These are phyloP conservation scores for Nomada flava DNA, from an alignment of 2,888 invertebrate genomes.

Conservation along the genomic window DNA sequence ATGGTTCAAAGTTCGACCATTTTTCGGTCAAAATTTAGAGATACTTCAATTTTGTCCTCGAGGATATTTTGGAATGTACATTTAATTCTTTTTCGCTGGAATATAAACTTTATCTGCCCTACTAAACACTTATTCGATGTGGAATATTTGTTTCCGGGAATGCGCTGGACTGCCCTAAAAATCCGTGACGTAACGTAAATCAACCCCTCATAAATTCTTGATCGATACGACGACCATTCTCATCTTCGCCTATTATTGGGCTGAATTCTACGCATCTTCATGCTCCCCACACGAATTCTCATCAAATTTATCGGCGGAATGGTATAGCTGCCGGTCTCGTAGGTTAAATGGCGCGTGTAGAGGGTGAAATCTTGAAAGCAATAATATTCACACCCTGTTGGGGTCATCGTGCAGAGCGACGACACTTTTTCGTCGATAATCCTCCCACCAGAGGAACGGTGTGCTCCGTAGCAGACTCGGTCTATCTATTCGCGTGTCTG, in stretches of 20 bases:
- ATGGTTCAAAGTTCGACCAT: too few relatives aligned
- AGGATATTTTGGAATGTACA: too few relatives aligned
- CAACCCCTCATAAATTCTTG: background rate
- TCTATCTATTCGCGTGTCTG: conserved; percentile 70
- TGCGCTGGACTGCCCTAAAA: background rate
- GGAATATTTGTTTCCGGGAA: background rate
- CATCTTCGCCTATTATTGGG: conserved; percentile 10
- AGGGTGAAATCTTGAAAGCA: conserved; percentile 58
- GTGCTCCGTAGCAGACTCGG: conserved; percentile 61
- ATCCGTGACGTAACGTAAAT: background rate
- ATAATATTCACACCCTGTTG: conserved; percentile 65
- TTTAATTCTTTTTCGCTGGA: background rate
- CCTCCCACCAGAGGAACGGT: conserved; percentile 59
- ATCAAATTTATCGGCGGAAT: conserved; percentile 19
- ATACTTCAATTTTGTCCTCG: too few relatives aligned
- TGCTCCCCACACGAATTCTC: background rate
- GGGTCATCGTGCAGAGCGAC: conserved; percentile 49
- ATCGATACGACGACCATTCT: background rate
- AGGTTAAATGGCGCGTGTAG: conserved; percentile 32
- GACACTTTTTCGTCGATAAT: conserved; percentile 73
- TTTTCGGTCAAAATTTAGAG: too few relatives aligned
- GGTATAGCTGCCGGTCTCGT: background rate
- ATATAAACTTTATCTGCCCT: too few relatives aligned
- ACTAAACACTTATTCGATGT: background rate
- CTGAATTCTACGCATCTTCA: background rate